Conservation (phyloP, 2,888 invertebrate species). For the Drosophila neonasuta region DNA sequence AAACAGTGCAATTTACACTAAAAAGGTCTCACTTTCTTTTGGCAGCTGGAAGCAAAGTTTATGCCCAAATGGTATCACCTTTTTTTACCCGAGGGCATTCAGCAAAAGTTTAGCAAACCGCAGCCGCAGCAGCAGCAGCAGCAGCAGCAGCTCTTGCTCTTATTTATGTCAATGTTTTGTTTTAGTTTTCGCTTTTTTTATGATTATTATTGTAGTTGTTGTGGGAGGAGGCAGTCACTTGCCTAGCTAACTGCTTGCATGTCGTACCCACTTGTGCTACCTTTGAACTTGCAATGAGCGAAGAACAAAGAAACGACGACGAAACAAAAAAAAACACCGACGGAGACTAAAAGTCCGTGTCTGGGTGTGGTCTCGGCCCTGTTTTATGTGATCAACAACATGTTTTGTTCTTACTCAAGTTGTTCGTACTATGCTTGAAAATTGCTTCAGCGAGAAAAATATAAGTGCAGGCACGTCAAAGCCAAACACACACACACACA, state of each 20-base stretch:
- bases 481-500: conserved; percentile 40
- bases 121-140: conserved; percentile 53
- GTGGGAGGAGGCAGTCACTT: conserved; percentile 25
- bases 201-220: conserved; percentile 35
- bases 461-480: conserved; percentile 59
- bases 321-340: not conserved
- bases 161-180: conserved; percentile 77
- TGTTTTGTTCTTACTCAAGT: conserved; percentile 70
- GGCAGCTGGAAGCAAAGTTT: conserved; percentile 44
- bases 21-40: conserved; percentile 23
- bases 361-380: conserved; percentile 40
- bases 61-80: conserved; percentile 57
- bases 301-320: conserved; percentile 32
- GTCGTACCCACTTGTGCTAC: conserved; percentile 73
- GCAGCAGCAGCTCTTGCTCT: conserved; percentile 45
- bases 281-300: conserved; percentile 60
- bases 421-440: conserved; percentile 57
- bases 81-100: conserved; percentile 45
- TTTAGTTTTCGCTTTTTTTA: conserved; percentile 47
- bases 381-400: conserved; percentile 76
- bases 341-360: conserved; percentile 39
- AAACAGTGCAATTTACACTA: not conserved
- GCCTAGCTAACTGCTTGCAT: conserved; percentile 59
- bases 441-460: conserved; percentile 44
- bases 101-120: conserved; percentile 52